These are phyloP conservation scores for Zaprionus nigranus DNA, from an alignment of 1,140 invertebrate species.

Conservation along the genomic window DNA sequence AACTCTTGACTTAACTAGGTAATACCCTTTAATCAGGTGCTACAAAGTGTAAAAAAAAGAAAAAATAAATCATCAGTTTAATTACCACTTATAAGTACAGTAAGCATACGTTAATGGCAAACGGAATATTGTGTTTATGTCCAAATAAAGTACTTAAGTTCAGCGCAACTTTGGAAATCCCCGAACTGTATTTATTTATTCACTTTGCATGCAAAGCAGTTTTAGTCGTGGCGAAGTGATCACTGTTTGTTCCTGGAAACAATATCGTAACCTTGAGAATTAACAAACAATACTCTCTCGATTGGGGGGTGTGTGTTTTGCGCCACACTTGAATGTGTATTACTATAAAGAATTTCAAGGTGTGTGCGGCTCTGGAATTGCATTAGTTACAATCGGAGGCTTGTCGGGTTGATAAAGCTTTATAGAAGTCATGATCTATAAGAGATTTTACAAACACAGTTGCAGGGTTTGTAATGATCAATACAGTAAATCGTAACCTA, in stretches of 20 bases:
- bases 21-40: conserved; percentile 7
- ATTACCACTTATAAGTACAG: conserved; percentile 9
- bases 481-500: neutral
- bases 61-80: conserved; percentile 4
- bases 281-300: neutral
- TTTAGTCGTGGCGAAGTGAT: neutral
- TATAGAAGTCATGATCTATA: neutral
- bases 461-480: neutral
- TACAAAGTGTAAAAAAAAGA: neutral
- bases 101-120: conserved; percentile 10
- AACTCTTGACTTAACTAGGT: conserved; percentile 18
- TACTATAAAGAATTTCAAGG: neutral
- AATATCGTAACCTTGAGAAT: neutral
- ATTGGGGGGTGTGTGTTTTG: neutral
- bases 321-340: neutral
- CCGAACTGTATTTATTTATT: neutral
- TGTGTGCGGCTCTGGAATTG: neutral
- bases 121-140: conserved; percentile 1
- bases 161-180: neutral
- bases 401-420: neutral
- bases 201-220: neutral
- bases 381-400: neutral
- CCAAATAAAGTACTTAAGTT: conserved; percentile 8
- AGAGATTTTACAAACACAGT: neutral
- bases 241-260: neutral